Evolutionary conservation across 2,113 vertebrate species (phyloP).

Genomic region (Perca flavescens): DNA sequence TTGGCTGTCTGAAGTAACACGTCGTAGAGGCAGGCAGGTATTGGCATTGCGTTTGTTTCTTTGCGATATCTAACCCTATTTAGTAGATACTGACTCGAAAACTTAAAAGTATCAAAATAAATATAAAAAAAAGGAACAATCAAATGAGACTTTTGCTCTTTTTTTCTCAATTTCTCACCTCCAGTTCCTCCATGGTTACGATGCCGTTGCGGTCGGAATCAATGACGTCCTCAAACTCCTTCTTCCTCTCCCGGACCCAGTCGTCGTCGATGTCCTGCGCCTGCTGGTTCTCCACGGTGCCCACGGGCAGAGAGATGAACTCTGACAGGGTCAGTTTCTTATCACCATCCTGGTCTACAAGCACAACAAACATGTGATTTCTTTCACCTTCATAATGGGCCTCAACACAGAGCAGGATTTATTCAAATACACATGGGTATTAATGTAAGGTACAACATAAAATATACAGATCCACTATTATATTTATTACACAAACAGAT

Average conservation of each 20-base stretch:
- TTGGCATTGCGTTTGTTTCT: too few relatives aligned
- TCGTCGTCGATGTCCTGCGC: constrained; percentile 95
- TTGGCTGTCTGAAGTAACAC: too few relatives aligned
- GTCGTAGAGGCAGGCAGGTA: too few relatives aligned
- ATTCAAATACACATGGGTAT: background rate
- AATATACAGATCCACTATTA: too few relatives aligned
- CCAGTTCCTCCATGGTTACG: constrained; percentile 94
- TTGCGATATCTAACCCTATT: too few relatives aligned
- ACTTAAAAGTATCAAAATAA: background rate
- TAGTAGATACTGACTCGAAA: background rate
- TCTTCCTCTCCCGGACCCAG: constrained; percentile 94
- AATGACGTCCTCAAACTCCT: constrained; percentile 95
- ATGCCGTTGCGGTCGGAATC: constrained; percentile 89
- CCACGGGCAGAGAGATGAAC: constrained; percentile 94
- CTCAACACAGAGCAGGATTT: background rate
- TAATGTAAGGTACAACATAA: background rate
- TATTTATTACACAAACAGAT: background rate
- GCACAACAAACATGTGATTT: background rate
- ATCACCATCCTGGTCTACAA: constrained; percentile 91
- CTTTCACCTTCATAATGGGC: background rate
- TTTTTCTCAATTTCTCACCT: constrained; percentile 80
- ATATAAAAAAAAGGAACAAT: background rate
- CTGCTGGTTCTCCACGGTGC: constrained; percentile 96
- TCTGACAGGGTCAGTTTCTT: constrained; percentile 92
- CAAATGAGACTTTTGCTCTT: background rate